Conservation (phyloP, 2,888 invertebrate species). For the Vanessa cardui region DNA sequence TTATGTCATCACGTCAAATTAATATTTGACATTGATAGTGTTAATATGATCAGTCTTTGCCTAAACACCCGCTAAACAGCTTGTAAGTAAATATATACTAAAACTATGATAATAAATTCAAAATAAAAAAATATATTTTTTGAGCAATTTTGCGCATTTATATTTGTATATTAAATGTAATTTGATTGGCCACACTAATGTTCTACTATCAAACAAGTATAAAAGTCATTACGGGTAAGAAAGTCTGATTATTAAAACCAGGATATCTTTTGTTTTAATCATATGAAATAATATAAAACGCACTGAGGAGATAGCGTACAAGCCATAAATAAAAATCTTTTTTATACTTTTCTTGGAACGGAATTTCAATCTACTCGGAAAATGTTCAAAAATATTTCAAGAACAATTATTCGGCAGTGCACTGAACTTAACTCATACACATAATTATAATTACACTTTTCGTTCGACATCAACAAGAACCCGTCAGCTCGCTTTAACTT, state of each 20-base stretch:
- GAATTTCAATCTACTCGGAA: constrained; percentile 42
- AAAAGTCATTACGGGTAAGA: neutral
- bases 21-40: too few species aligned
- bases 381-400: constrained; percentile 43
- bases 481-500: constrained; percentile 58
- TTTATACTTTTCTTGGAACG: constrained; percentile 39
- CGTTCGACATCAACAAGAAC: constrained; percentile 44
- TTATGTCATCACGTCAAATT: too few species aligned
- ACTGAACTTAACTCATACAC: constrained; percentile 44
- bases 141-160: too few species aligned
- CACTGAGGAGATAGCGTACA: constrained; percentile 33
- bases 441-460: constrained; percentile 44
- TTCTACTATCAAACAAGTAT: too few species aligned
- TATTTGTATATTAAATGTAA: neutral
- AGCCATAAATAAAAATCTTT: constrained; percentile 37
- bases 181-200: too few species aligned
- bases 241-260: neutral
- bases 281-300: constrained; percentile 19
- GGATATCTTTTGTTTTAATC: constrained; percentile 14
- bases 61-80: too few species aligned
- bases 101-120: too few species aligned
- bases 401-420: constrained; percentile 46
- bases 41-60: too few species aligned
- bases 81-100: too few species aligned
- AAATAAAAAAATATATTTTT: too few species aligned